Conservation (phyloP, 2,113 vertebrate species). For the Semnopithecus entellus region DNA sequence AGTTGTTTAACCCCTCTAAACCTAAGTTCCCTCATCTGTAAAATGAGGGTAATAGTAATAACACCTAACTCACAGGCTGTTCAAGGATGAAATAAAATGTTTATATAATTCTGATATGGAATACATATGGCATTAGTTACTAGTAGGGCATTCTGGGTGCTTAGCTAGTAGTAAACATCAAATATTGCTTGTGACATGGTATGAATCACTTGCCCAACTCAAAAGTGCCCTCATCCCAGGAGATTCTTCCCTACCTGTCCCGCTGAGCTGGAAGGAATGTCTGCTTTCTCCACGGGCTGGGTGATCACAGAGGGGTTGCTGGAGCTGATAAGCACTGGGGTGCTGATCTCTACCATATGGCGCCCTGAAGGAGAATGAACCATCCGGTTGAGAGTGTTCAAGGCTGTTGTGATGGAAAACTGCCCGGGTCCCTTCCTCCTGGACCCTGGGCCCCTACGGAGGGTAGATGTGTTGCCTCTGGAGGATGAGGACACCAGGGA, state of each 20-base stretch:
- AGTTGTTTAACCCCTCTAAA: neutral
- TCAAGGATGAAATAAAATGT: neutral
- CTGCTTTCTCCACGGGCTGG: constrained; percentile 79
- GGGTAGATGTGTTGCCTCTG: constrained; percentile 59
- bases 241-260: constrained; percentile 85
- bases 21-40: neutral
- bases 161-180: neutral
- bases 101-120: neutral
- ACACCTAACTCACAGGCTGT: neutral
- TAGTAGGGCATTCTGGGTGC: neutral
- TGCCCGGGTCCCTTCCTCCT: constrained; percentile 84
- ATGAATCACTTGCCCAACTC: too few relatives aligned
- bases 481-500: constrained; percentile 78
- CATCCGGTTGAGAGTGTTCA: constrained; percentile 88
- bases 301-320: constrained; percentile 84
- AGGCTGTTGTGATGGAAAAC: constrained; percentile 85
- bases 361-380: constrained; percentile 80
- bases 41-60: neutral
- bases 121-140: neutral
- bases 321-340: constrained; percentile 86
- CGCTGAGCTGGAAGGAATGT: constrained; percentile 71
- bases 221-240: neutral
- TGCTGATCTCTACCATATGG: constrained; percentile 82
- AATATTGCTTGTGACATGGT: neutral
- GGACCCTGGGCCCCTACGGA: constrained; percentile 82